Evolutionary conservation across 2,888 invertebrate species (phyloP).

Genomic region (Nysson spinosus): DNA sequence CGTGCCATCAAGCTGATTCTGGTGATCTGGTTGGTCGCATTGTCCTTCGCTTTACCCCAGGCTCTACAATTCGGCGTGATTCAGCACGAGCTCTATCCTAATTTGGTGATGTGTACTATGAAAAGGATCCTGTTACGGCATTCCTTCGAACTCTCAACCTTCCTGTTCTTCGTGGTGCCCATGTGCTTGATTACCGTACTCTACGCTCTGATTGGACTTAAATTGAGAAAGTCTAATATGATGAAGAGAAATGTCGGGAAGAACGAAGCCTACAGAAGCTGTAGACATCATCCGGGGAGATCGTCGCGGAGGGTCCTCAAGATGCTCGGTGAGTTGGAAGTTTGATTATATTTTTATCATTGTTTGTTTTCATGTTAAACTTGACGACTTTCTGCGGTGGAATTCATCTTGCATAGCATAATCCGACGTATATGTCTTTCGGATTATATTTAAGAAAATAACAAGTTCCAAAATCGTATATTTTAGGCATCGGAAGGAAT

Average conservation of each 20-base stretch:
- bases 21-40: slow-evolving; percentile 88
- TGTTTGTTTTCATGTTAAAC: background rate
- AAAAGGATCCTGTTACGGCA: slow-evolving; percentile 78
- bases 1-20: slow-evolving; percentile 90
- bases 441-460: too few relatives aligned
- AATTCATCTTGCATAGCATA: too few relatives aligned
- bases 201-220: slow-evolving; percentile 79
- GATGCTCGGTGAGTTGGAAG: slow-evolving; percentile 86
- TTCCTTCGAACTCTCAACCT: slow-evolving; percentile 81
- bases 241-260: slow-evolving; percentile 68
- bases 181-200: slow-evolving; percentile 81
- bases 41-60: slow-evolving; percentile 86
- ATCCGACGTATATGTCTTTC: too few relatives aligned
- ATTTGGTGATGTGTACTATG: slow-evolving; percentile 77
- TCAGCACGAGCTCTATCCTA: slow-evolving; percentile 76
- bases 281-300: slow-evolving; percentile 75
- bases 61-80: slow-evolving; percentile 79
- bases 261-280: slow-evolving; percentile 35
- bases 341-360: background rate
- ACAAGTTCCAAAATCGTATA: too few relatives aligned
- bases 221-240: slow-evolving; percentile 78
- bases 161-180: slow-evolving; percentile 82
- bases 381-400: background rate
- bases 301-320: slow-evolving; percentile 85
- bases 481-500: too few relatives aligned